Percentiles rank a stretch among this genome's conserved stretches.
Conservation (phyloP, 2,888 invertebrate species). For the Rotaria magnacalcarata region DNA sequence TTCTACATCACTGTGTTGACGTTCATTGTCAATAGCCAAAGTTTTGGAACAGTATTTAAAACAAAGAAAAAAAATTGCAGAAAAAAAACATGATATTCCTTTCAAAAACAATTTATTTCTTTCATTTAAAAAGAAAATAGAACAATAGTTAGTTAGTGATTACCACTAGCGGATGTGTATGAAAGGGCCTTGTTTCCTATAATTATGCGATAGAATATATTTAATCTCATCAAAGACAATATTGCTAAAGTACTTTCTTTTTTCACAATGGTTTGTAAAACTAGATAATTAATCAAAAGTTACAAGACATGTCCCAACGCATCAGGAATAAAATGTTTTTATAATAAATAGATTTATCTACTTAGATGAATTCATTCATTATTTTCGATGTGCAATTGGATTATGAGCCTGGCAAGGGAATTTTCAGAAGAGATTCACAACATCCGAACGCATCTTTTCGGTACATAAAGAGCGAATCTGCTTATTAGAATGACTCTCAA, state of each 20-base stretch:
- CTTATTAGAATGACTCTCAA: too few relatives aligned
- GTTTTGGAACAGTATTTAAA: constrained; percentile 16
- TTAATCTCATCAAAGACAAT: background rate
- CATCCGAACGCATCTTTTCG: too few relatives aligned
- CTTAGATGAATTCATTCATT: background rate
- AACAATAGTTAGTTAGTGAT: too few relatives aligned
- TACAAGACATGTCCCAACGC: background rate
- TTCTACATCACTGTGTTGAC: constrained; percentile 29
- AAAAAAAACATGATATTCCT: background rate
- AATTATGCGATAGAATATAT: background rate
- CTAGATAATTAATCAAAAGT: background rate
- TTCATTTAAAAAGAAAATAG: too few relatives aligned
- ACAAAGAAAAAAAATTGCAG: background rate
- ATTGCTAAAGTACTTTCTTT: background rate
- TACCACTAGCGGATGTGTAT: background rate
- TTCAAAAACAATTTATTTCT: background rate
- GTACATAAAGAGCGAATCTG: too few relatives aligned
- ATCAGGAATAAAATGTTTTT: background rate
- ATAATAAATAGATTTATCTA: background rate
- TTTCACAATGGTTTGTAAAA: background rate
- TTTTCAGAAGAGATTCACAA: too few relatives aligned
- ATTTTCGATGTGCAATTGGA: background rate
- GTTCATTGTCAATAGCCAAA: background rate
- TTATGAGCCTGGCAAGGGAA: background rate
- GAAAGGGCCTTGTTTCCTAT: background rate